These are phyloP conservation scores for Bombus confusus DNA, from an alignment of 1,140 invertebrate genomes.

Conservation along the genomic window DNA sequence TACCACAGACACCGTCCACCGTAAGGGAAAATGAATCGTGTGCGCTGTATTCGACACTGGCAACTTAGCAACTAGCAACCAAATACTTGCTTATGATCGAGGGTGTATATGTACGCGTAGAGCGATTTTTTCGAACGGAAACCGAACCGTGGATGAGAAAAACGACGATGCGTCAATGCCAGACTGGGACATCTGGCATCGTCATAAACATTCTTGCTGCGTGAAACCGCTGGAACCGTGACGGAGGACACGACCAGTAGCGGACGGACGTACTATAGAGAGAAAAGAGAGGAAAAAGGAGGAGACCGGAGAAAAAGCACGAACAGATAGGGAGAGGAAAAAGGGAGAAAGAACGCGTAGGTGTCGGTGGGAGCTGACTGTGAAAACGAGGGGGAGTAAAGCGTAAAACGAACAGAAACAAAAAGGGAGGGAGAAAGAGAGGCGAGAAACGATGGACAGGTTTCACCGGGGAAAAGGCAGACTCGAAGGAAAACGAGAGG, in stretches of 20 bases:
- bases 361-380: slow-evolving; percentile 21
- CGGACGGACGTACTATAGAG: neutral
- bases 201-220: slow-evolving; percentile 60
- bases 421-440: neutral
- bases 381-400: slow-evolving; percentile 45
- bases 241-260: neutral
- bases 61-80: too few species aligned
- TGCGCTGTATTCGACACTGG: too few species aligned
- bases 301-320: slow-evolving; percentile 10
- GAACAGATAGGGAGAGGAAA: slow-evolving; percentile 7
- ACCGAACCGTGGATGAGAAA: slow-evolving; percentile 40
- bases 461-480: slow-evolving; percentile 3
- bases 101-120: neutral
- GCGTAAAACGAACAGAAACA: slow-evolving; percentile 23
- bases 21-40: too few species aligned
- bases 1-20: too few species aligned
- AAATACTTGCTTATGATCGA: neutral
- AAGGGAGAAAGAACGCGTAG: slow-evolving; percentile 21
- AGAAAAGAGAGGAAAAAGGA: neutral
- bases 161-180: slow-evolving; percentile 59
- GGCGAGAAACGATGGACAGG: neutral
- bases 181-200: slow-evolving; percentile 62
- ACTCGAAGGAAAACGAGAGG: slow-evolving; percentile 15
- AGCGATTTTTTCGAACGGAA: slow-evolving; percentile 14
- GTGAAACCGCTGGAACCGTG: slow-evolving; percentile 47